Conservation (phyloP, 1,140 invertebrate species). For the Bombus turneri region DNA sequence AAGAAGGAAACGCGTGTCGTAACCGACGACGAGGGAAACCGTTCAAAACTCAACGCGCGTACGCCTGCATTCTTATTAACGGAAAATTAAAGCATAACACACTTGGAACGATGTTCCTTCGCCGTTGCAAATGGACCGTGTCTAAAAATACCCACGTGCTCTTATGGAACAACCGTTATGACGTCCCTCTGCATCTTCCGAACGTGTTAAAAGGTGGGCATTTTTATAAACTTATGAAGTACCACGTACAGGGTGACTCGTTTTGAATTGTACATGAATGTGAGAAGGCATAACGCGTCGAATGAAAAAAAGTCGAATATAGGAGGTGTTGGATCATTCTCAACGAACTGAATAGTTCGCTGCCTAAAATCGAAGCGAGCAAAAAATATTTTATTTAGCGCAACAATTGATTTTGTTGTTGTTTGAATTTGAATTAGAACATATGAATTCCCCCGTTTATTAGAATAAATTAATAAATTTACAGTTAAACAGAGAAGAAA, state of each 20-base stretch:
- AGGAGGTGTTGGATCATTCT: no score
- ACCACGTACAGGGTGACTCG: no score
- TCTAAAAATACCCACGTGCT: constrained; percentile 19
- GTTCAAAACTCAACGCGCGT: constrained; percentile 5
- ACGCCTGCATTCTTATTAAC: neutral
- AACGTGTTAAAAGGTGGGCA: neutral
- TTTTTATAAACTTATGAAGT: neutral
- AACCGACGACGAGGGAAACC: neutral
- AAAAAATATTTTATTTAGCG: no score
- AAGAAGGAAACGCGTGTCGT: constrained; percentile 5
- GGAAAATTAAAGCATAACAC: constrained; percentile 35
- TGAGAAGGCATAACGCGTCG: neutral
- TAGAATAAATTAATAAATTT: no score
- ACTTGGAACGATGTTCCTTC: neutral
- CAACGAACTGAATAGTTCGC: neutral
- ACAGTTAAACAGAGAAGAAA: no score
- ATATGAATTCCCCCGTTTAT: no score
- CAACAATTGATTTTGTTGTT: no score
- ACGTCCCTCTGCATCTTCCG: neutral
- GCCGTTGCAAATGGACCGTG: constrained; percentile 6
- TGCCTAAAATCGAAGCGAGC: neutral
- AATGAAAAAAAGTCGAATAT: no score
- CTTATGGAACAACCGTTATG: constrained; percentile 9
- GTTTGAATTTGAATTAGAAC: no score
- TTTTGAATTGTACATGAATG: neutral